phyloP scores from a whole-genome alignment of 1,140 invertebrate species.

The Bombus sylvicola region DNA sequence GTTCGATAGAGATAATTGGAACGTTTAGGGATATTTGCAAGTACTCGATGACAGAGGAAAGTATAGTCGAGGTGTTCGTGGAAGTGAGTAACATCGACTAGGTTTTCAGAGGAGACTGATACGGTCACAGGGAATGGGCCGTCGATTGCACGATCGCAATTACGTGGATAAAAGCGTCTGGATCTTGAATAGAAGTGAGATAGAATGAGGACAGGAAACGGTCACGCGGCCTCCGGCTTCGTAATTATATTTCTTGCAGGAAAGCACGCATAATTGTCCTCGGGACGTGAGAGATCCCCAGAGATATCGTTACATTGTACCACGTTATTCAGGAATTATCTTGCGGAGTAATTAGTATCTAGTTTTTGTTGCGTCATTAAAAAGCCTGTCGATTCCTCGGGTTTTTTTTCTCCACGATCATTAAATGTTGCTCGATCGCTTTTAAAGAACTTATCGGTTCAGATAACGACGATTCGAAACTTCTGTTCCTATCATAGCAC shows the following conservation, averaged over 20 bases:
- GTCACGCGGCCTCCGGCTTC: conserved; percentile 9
- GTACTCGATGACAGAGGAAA: too few relatives aligned
- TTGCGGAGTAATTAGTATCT: conserved; percentile 4
- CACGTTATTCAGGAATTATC: conserved; percentile 27
- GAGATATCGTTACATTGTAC: conserved; percentile 30
- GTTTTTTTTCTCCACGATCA: not conserved
- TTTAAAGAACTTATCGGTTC: not conserved
- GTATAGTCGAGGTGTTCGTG: not conserved
- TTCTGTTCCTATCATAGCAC: not conserved
- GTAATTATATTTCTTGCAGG: conserved; percentile 46
- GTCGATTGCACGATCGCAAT: conserved; percentile 32
- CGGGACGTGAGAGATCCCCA: conserved; percentile 24
- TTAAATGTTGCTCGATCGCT: not conserved
- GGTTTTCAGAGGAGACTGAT: not conserved
- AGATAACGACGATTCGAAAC: not conserved
- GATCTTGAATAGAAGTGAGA: conserved; percentile 14
- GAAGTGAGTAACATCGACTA: not conserved
- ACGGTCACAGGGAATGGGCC: not conserved
- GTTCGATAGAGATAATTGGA: not conserved
- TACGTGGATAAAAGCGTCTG: conserved; percentile 23
- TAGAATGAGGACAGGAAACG: conserved; percentile 17
- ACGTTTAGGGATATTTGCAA: not conserved
- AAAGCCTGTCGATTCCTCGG: not conserved
- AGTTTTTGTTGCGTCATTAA: conserved; percentile 7
- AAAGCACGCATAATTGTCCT: conserved; percentile 31